A percentile compares a stretch with the other conserved stretches of the same genome.
Evolutionary conservation across 2,797 vertebrate species (phyloP).

Genomic region (Gallinago nigripennis): DNA sequence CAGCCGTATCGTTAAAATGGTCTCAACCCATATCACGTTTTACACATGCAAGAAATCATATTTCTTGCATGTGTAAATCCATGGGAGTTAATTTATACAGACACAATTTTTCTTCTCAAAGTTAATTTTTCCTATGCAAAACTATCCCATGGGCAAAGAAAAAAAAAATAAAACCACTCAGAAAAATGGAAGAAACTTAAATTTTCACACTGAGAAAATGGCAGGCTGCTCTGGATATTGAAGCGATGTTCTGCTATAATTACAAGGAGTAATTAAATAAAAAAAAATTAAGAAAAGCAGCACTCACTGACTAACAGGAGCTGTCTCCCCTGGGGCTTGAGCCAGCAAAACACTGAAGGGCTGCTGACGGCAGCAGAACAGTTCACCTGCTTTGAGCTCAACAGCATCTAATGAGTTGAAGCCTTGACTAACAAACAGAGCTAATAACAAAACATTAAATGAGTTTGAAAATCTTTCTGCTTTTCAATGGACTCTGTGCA

Average conservation of each 20-base stretch:
- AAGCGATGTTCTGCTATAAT: not conserved
- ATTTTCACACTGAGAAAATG: not conserved
- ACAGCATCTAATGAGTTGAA: not conserved
- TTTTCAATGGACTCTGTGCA: not conserved
- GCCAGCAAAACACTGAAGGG: not conserved
- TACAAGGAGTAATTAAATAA: not conserved
- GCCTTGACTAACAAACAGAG: not conserved
- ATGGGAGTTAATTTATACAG: not conserved
- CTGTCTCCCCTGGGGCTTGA: not conserved
- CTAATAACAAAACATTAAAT: not conserved
- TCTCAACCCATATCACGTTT: not conserved
- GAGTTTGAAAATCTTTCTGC: not conserved
- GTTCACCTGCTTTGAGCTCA: not conserved
- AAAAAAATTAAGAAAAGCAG: not conserved
- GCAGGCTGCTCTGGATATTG: not conserved
- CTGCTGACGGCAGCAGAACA: not conserved
- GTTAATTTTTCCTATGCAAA: not conserved
- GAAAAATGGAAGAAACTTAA: not conserved
- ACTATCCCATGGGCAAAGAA: not conserved
- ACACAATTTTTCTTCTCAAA: not conserved
- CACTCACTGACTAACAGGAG: not conserved
- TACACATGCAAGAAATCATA: not conserved
- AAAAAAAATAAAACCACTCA: not conserved
- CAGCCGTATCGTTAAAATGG: not conserved
- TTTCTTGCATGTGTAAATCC: not conserved